Evolutionary conservation across 2,797 vertebrate genomes (phyloP).

Genomic region (Enteromius treurensis): DNA sequence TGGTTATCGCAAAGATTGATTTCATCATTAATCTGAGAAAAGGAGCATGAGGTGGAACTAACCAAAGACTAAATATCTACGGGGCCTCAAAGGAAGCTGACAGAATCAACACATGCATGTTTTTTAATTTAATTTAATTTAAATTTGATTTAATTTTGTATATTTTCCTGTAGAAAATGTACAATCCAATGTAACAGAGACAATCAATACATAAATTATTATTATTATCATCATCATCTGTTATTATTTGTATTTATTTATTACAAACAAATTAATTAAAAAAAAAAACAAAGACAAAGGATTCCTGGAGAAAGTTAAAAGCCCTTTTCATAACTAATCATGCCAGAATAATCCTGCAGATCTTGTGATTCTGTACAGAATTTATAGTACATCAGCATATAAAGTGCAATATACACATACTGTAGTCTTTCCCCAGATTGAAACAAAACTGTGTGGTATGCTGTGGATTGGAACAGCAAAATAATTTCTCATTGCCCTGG

Average conservation of each 20-base stretch:
- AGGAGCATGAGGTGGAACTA: conserved; percentile 7
- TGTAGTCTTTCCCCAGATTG: conserved; percentile 4
- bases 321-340: not conserved
- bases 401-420: conserved; percentile 15
- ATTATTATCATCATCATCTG: no score
- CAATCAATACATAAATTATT: not conserved
- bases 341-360: conserved; percentile 16
- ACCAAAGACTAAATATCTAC: conserved; percentile 17
- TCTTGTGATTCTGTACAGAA: conserved; percentile 23
- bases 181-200: not conserved
- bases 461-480: conserved; percentile 22
- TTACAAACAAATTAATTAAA: not conserved
- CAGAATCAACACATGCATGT: not conserved
- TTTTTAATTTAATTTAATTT: not conserved
- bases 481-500: not conserved
- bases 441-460: conserved; percentile 16
- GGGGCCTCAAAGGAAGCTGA: not conserved
- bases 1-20: conserved; percentile 48
- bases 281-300: not conserved
- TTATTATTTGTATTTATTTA: not conserved
- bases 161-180: not conserved
- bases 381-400: conserved; percentile 24
- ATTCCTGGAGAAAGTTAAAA: not conserved
- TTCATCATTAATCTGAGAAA: conserved; percentile 35
- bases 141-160: no score